phyloP scores from a whole-genome alignment of 2,113 vertebrate genomes.

The Pitta sordida region DNA sequence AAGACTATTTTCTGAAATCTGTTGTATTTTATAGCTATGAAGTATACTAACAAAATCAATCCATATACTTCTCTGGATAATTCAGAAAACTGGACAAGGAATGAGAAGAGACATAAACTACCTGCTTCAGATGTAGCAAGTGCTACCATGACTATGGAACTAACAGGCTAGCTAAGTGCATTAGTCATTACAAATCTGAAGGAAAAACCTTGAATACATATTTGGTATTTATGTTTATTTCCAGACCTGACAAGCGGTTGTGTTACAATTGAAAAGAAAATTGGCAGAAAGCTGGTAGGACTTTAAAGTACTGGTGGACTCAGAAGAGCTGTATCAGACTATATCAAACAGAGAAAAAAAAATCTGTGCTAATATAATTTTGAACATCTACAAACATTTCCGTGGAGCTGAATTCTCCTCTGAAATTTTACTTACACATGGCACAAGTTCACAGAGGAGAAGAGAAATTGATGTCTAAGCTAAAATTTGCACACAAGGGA shows the following conservation, averaged over 20 bases:
- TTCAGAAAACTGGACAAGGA: not conserved
- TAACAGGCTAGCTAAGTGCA: not conserved
- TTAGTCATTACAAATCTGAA: not conserved
- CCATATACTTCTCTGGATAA: not conserved
- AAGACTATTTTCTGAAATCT: not conserved
- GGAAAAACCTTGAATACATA: not conserved
- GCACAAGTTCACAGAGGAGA: not conserved
- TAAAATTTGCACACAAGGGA: not conserved
- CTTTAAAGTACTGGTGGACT: not conserved
- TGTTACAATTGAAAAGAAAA: not conserved
- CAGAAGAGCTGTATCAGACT: not conserved
- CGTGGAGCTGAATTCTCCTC: not conserved
- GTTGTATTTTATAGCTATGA: not conserved
- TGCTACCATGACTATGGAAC: not conserved
- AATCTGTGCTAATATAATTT: not conserved
- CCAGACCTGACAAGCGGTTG: not conserved
- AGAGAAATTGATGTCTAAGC: not conserved
- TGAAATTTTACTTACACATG: not conserved
- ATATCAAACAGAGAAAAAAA: too few relatives aligned
- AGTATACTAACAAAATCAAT: not conserved
- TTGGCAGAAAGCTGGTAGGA: not conserved
- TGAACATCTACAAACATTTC: not conserved
- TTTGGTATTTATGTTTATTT: not conserved
- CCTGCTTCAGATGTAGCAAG: not conserved
- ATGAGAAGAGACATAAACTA: not conserved